Evolutionary conservation across 37 sponge, comb jelly and placozoan species (phyloP).

Genomic region (Beroe forskalii): DNA sequence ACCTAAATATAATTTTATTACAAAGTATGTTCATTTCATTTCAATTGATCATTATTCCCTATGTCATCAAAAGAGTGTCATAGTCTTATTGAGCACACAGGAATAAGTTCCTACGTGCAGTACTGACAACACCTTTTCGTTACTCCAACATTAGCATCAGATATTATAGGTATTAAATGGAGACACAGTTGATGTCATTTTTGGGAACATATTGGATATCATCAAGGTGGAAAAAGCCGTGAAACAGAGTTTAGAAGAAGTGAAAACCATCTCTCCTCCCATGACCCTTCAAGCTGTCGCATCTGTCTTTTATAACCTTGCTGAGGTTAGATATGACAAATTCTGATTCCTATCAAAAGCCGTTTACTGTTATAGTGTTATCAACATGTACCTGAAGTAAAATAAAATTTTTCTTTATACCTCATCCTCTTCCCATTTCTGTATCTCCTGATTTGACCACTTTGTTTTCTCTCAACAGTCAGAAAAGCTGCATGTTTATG

Average conservation of each 20-base stretch:
- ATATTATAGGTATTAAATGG: no score
- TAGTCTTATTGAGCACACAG: no score
- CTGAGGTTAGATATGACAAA: slow-evolving; percentile 8
- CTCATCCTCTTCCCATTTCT: background rate
- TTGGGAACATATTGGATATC: slow-evolving; percentile 8
- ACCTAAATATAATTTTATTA: background rate
- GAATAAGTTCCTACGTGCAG: no score
- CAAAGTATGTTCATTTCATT: background rate
- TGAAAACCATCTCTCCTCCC: background rate
- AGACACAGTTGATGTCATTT: slow-evolving; percentile 39
- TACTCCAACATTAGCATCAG: no score
- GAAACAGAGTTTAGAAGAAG: background rate
- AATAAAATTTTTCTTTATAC: background rate
- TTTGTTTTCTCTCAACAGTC: slow-evolving; percentile 24
- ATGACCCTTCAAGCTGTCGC: background rate
- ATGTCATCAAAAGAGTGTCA: no score
- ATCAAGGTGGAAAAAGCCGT: background rate
- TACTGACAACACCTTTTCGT: no score
- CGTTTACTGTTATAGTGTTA: no score
- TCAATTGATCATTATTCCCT: background rate
- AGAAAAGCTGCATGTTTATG: slow-evolving; percentile 22
- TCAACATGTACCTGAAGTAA: no score
- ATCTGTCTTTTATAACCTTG: slow-evolving; percentile 20
- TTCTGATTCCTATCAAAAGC: no score
- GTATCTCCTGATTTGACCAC: background rate